Evolutionary conservation across 2,113 vertebrate species (phyloP).

Genomic region (Balaeniceps rex): DNA sequence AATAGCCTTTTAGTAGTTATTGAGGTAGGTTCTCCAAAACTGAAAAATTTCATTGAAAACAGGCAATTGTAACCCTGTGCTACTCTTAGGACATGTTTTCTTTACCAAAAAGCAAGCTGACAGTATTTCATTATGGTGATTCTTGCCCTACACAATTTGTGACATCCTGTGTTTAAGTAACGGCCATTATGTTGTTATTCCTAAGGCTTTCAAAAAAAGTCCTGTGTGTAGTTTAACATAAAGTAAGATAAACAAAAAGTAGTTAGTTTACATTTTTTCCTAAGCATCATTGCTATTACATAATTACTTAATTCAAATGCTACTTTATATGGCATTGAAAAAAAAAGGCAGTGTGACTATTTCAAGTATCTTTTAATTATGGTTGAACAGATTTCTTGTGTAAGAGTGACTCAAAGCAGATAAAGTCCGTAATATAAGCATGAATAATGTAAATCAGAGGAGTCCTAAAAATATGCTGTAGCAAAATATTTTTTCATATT

Average conservation of each 20-base stretch:
- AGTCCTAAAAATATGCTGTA: background rate
- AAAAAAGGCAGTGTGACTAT: background rate
- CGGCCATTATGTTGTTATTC: background rate
- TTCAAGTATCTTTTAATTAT: background rate
- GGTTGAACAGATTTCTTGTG: background rate
- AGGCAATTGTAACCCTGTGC: background rate
- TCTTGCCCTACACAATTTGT: background rate
- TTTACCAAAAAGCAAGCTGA: background rate
- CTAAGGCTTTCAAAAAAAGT: background rate
- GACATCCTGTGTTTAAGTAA: background rate
- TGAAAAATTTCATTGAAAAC: background rate
- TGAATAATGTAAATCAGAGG: background rate
- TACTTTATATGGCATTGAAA: background rate
- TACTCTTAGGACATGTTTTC: background rate
- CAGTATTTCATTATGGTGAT: background rate
- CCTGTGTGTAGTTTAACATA: background rate
- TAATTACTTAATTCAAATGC: background rate
- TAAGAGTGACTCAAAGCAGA: background rate
- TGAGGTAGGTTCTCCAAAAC: background rate
- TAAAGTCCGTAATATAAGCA: background rate
- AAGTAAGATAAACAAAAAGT: background rate
- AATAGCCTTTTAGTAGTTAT: background rate
- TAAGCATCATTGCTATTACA: background rate
- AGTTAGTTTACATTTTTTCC: background rate
- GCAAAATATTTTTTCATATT: background rate